Evolutionary conservation across 2,797 vertebrate species (phyloP), one percentile per base, ranked within the genome.

Genomic region (Peromyscus melanophrys): DNA sequence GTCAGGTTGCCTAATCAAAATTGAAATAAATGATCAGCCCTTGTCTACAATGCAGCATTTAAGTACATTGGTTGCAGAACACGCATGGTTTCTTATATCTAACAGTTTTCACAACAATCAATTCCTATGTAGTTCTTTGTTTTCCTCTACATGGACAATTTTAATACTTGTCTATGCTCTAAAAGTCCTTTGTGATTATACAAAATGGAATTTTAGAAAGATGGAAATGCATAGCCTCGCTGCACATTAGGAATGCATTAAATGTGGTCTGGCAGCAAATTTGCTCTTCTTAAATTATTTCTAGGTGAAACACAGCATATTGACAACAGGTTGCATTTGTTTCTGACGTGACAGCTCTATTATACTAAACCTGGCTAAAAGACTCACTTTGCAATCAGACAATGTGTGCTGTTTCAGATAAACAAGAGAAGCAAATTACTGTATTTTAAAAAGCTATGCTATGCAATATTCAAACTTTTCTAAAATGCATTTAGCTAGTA

Each of bases 191-290:
- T 55, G 25, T 95, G 90, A 82, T 59, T 80, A 27, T 77, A 73
- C 89, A 75, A 65, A 94, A 46, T 29, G 65, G 73, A 69, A 89
- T 71, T 31, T 80, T 73, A 75, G 27, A 82, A 76, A 6, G 7
- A 46, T 17, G 40, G 43, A 76, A 4, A 10, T 55, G 0, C 73
- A 84, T 25, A 71, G 57, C 19, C 59, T 93, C 75, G 14, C 4
- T 96, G 89, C 89, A 76, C 95, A 97, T 92, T 93, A 95, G 94
- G 86, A 97, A 76, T 69, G 88, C 40, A 61, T 37, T 65, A 95
- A 86, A 52, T 98, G 92, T 94, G 57, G 86, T 23, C 52, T 96
- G 83, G 49, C n/a, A 86, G 86, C 46, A 97, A 97, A 93, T 73
- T 90, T 96, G 85, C 55, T 96, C 46, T 76, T 73, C 52, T 65